Evolutionary conservation across 2,113 vertebrate genomes (phyloP), one percentile per base, ranked within the genome.

Genomic region (Callaeas wilsoni): DNA sequence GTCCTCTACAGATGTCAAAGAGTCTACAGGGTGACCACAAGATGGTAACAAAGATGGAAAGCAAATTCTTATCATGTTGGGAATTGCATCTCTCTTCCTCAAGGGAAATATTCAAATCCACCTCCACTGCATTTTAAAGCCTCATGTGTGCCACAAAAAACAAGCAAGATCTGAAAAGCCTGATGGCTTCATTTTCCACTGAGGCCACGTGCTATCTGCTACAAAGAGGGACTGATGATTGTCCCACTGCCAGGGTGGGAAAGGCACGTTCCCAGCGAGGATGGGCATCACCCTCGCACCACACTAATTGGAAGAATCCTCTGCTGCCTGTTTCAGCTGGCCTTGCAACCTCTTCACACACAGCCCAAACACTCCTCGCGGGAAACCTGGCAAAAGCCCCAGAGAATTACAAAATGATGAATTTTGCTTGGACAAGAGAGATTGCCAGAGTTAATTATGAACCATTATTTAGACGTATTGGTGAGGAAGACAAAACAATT

Each of bases 401-500:
- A 53, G 84, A 85, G 92, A 95, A 95, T 65, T 85, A 92, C 63
- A 91, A 56, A 94, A 90, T 92, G 84, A 93, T 84, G 83, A 79
- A 92, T 93, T 95, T 79, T 93, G 21, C 85, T 96, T 94, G 91
- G 88, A 90, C 71, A 81, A 73, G 80, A 82, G 89, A 94, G 87
- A 85, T 84, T 94, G 92, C 91, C 92, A 90, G 87, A 92, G 84
- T 94, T 97, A 93, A 97, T 94, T 87, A 95, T 78, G 82, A 86
- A 62, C 63, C 82, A 95, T 96, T 96, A 97, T 94, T 95, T 88
- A 94, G 68, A 93, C 53, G 64, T 79, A 89, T 86, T 90, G 94
- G 92, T 92, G 91, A 97, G 84, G 75, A 88, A 95, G 92, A 97
- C 90, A 94, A 77, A 94, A 97, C 81, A 93, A 87, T 88, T 84